phyloP scores from a whole-genome alignment of 2,113 vertebrate species.

The Rhinoptilus africanus region DNA sequence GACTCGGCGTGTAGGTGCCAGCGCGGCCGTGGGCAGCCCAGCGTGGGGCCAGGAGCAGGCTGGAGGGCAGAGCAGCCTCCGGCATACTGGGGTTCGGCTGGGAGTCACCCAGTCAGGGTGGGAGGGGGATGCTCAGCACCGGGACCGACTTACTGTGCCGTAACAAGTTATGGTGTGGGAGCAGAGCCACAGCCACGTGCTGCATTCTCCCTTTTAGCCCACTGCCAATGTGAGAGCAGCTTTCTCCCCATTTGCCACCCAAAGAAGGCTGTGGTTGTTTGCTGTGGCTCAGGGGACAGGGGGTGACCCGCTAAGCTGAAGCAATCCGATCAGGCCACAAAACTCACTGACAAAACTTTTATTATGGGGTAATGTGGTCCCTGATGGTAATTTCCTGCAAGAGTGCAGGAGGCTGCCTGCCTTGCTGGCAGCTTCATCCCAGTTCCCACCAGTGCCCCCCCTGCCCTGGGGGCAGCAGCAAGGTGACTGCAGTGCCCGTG shows the following conservation, averaged over 20 bases:
- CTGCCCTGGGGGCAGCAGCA: not conserved
- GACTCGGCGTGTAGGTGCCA: conserved; percentile 81
- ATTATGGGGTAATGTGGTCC: not conserved
- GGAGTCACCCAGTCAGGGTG: rapidly evolving
- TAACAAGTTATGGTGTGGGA: not conserved
- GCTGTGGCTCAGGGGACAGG: not conserved
- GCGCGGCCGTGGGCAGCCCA: rapidly evolving
- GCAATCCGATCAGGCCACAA: not conserved
- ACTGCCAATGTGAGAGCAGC: not conserved
- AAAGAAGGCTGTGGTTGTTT: not conserved
- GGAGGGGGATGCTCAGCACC: not conserved
- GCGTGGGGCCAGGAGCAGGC: rapidly evolving
- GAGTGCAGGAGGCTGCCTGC: not conserved
- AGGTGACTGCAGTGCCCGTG: rapidly evolving
- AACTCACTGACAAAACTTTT: not conserved
- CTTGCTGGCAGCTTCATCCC: not conserved
- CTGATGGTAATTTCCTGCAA: not conserved
- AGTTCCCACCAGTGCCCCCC: not conserved
- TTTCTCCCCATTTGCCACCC: not conserved
- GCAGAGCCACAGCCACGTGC: rapidly evolving
- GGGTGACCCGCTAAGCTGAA: not conserved
- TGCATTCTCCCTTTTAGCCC: not conserved
- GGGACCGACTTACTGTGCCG: rapidly evolving
- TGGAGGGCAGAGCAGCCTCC: not conserved
- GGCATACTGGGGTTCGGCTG: rapidly evolving